Evolutionary conservation across 37 sponge, comb jelly and placozoan species (phyloP), one percentile per base, ranked within the genome.

Genomic region (Chondrilla cf. caribensis): DNA sequence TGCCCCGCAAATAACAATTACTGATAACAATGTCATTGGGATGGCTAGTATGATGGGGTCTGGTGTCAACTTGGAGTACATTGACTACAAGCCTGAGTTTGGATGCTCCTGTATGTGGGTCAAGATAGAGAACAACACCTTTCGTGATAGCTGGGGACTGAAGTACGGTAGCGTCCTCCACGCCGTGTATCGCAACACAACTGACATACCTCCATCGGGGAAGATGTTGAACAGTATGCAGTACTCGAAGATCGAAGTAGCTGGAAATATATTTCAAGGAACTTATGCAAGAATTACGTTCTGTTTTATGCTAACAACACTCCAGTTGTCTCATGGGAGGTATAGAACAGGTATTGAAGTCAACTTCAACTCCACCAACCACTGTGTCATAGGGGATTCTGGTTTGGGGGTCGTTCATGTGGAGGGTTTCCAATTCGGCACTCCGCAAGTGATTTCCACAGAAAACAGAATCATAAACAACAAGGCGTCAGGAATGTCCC

Each of bases 381-480:
- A 6, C 6, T 47, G 51, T 11, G 11, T 6, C 51, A 11, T 11
- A 47, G 51, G 51, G 51, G 51, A 67, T 33, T 1, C 29, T 33
- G 68, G 68, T 32, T 18, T 36, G 17, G 76, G 76, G 19, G 76
- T 42, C 1, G 43, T 73, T 40, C 76, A 73, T 42, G 2, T 73
- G 9, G 41, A 39, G 2, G 44, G 44, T 43, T 73, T n/a, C 43
- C 38, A 42, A 0, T 21, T 41, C 41, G 17, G 25, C 38, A 15
- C 17, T 73, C 24, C 41, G 18, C 42, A 31, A 5, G 6, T 47
- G 9, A 22, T 6, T 21, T 40, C 40, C 24, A 25, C 19, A 42
- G 24, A 42, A 21, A 73, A 73, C 25, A 40, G 22, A 7, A 73
- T 73, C 18, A 6, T 37, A 40, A 21, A 8, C 8, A 73, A 73